These are phyloP conservation scores for Salticus scenicus DNA, from an alignment of 2,888 invertebrate genomes.

Conservation along the genomic window DNA sequence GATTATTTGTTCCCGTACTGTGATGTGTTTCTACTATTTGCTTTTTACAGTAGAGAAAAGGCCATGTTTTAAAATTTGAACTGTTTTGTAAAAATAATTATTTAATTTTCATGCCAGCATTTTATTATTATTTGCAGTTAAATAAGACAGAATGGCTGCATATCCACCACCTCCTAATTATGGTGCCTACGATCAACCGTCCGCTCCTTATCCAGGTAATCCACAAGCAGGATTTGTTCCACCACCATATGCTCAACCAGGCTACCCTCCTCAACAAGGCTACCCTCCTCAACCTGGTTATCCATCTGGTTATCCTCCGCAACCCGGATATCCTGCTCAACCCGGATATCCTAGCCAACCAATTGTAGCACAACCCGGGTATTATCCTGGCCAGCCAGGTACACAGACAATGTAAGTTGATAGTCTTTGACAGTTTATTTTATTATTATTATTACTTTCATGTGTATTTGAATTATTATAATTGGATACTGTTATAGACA, in stretches of 20 bases:
- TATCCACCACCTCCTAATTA: constrained; percentile 30
- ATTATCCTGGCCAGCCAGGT: constrained; percentile 38
- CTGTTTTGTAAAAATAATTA: no score
- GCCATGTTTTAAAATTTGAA: no score
- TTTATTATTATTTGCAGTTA: no score
- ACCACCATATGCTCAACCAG: constrained; percentile 26
- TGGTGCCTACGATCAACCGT: constrained; percentile 40
- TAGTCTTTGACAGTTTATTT: no score
- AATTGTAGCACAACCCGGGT: constrained; percentile 16
- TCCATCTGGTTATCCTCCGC: constrained; percentile 25
- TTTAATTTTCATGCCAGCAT: no score
- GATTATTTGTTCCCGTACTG: no score
- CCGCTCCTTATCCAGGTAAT: constrained; percentile 27
- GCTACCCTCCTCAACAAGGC: constrained; percentile 18
- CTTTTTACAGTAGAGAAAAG: no score
- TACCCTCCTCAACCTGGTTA: constrained; percentile 31
- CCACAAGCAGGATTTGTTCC: constrained; percentile 1
- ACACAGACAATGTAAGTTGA: constrained; percentile 49
- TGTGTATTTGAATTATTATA: no score
- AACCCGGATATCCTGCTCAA: constrained; percentile 28
- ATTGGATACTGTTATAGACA: no score
- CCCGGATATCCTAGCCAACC: not conserved
- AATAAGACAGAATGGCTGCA: not conserved
- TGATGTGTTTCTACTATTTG: no score
- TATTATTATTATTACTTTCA: no score